phyloP scores from a whole-genome alignment of 1,140 invertebrate species.

The Triops cancriformis region DNA sequence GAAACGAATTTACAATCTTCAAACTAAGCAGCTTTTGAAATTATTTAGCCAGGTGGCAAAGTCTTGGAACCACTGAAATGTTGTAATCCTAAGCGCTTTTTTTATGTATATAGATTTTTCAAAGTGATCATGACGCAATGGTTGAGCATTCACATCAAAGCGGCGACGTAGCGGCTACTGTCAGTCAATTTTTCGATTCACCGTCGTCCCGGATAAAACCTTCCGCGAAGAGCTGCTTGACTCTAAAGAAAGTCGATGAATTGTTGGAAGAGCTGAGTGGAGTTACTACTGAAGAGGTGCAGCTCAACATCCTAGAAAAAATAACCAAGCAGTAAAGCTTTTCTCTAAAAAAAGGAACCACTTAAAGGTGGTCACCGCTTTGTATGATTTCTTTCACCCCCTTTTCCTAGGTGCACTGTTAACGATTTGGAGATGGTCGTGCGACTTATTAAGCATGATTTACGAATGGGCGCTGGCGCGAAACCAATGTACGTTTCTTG shows the following conservation, averaged over 20 bases:
- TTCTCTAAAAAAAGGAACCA: slow-evolving; percentile 24
- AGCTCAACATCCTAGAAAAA: slow-evolving; percentile 61
- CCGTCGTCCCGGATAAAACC: slow-evolving; percentile 50
- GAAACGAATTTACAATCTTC: slow-evolving; percentile 81
- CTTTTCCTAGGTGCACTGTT: slow-evolving; percentile 58
- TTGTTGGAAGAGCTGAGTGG: slow-evolving; percentile 62
- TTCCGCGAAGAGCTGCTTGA: slow-evolving; percentile 57
- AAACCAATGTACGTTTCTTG: slow-evolving; percentile 65
- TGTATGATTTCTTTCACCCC: background rate
- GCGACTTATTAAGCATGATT: slow-evolving; percentile 78
- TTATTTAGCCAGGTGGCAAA: slow-evolving; percentile 59
- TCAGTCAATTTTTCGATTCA: slow-evolving; percentile 66
- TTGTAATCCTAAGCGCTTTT: background rate
- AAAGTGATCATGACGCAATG: slow-evolving; percentile 67
- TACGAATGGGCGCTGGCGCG: slow-evolving; percentile 82
- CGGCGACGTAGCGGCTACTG: slow-evolving; percentile 81
- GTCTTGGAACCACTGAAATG: slow-evolving; percentile 16
- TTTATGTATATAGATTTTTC: slow-evolving; percentile 51
- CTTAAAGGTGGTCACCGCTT: background rate
- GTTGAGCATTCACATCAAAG: slow-evolving; percentile 66
- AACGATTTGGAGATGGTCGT: slow-evolving; percentile 81
- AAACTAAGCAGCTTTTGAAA: slow-evolving; percentile 84
- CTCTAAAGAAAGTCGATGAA: slow-evolving; percentile 63
- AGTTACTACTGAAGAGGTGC: slow-evolving; percentile 79
- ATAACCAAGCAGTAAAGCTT: slow-evolving; percentile 51